phyloP scores from a whole-genome alignment of 1,140 invertebrate species.

The Nomia melanderi region DNA sequence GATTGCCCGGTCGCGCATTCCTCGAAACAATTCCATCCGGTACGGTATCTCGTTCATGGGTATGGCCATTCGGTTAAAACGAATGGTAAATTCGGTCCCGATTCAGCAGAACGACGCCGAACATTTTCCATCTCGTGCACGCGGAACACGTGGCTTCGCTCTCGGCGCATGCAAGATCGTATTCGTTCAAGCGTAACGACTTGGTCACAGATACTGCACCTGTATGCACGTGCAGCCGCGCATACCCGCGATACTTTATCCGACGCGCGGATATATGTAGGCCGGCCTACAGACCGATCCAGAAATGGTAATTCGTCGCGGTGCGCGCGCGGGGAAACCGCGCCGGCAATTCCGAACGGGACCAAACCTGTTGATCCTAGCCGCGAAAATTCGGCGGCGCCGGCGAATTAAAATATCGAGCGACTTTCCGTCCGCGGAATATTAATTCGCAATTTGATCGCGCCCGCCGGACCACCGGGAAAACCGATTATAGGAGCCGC shows the following conservation, averaged over 20 bases:
- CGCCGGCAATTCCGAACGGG: not conserved
- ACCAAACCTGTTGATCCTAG: constrained; percentile 31
- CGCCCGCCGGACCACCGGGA: too few species aligned
- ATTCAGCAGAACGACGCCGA: constrained; percentile 1
- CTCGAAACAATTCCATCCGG: not conserved
- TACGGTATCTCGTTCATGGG: too few species aligned
- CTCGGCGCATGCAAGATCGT: not conserved
- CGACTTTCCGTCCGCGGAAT: not conserved
- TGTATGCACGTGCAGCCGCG: constrained; percentile 33
- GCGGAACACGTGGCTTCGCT: constrained; percentile 22
- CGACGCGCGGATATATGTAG: not conserved
- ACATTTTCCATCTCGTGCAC: constrained; percentile 25
- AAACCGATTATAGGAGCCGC: too few species aligned
- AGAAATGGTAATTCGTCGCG: not conserved
- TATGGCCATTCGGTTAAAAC: not conserved
- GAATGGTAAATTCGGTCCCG: not conserved
- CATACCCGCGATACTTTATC: constrained; percentile 36
- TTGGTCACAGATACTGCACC: constrained; percentile 40
- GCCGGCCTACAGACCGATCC: not conserved
- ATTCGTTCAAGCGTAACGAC: constrained; percentile 33
- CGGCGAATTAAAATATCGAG: constrained; percentile 19
- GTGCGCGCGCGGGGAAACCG: too few species aligned
- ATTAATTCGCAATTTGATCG: not conserved
- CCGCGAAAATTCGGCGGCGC: constrained; percentile 3
- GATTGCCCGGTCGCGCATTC: not conserved